These are phyloP conservation scores for Actinia equina DNA, from an alignment of 64 coral and sea anemone species.

Conservation along the genomic window DNA sequence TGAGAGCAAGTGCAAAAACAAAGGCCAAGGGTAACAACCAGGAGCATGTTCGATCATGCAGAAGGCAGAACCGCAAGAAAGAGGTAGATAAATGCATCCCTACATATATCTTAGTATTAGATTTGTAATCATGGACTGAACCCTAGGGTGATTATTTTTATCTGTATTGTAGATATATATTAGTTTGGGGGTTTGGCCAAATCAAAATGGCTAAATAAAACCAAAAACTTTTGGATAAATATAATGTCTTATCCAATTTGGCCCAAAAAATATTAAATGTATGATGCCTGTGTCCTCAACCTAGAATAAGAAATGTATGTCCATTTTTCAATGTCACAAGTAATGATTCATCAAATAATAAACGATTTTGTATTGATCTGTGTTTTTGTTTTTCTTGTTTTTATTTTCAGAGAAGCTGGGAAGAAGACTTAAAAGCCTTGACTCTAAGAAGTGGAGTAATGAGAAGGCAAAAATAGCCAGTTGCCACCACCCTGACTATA, in stretches of 20 bases:
- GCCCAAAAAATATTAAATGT: too few relatives aligned
- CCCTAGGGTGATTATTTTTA: not conserved
- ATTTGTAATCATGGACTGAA: not conserved
- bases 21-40: not conserved
- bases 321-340: not conserved
- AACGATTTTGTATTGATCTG: not conserved
- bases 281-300: too few relatives aligned
- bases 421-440: slow-evolving; percentile 8
- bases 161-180: too few relatives aligned
- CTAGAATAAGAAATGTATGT: too few relatives aligned
- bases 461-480: slow-evolving; percentile 18
- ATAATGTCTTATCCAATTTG: too few relatives aligned
- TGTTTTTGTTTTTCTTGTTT: too few relatives aligned
- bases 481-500: not conserved
- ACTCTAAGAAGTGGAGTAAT: slow-evolving; percentile 3
- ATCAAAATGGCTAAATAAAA: too few relatives aligned
- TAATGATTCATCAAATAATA: not conserved
- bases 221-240: too few relatives aligned
- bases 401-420: not conserved
- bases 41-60: not conserved
- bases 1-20: not conserved
- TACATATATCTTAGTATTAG: not conserved
- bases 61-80: slow-evolving; percentile 6
- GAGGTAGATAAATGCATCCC: slow-evolving; percentile 1
- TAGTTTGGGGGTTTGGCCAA: too few relatives aligned